Percentiles rank a stretch among this genome's conserved stretches.
Evolutionary conservation across 1,140 invertebrate species (phyloP).

Genomic region (Matsumurasca onukii): DNA sequence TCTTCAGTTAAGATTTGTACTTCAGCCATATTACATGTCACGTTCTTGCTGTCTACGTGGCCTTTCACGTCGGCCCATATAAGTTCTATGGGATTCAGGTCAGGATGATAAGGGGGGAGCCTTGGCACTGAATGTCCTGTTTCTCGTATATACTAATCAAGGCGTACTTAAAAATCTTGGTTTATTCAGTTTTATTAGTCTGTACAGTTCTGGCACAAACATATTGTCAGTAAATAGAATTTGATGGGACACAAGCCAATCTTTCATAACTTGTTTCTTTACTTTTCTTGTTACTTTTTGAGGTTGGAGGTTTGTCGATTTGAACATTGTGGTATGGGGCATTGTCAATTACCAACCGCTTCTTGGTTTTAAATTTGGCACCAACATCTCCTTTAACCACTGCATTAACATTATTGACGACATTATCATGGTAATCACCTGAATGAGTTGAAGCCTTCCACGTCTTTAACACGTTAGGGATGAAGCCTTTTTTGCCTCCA

Average conservation of each 20-base stretch:
- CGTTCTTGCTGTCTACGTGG: conserved; percentile 41
- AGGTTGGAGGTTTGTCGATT: conserved; percentile 37
- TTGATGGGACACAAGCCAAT: conserved; percentile 36
- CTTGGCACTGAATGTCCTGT: conserved; percentile 40
- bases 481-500: conserved; percentile 15
- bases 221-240: conserved; percentile 33
- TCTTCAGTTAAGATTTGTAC: conserved; percentile 17
- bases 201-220: conserved; percentile 16
- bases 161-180: background rate
- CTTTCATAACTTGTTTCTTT: conserved; percentile 36
- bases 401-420: conserved; percentile 29
- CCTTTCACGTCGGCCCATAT: conserved; percentile 46
- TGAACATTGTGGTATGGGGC: background rate
- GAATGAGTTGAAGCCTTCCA: conserved; percentile 24
- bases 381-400: conserved; percentile 27
- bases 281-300: conserved; percentile 11
- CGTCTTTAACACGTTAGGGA: conserved; percentile 17
- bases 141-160: conserved; percentile 38
- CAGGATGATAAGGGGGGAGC: conserved; percentile 47
- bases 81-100: conserved; percentile 48
- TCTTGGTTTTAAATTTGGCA: conserved; percentile 44
- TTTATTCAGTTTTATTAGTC: conserved; percentile 15
- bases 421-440: conserved; percentile 35
- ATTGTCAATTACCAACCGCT: conserved; percentile 7
- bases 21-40: conserved; percentile 36